Evolutionary conservation across 2,113 vertebrate genomes (phyloP).

Genomic region (Cariama cristata): DNA sequence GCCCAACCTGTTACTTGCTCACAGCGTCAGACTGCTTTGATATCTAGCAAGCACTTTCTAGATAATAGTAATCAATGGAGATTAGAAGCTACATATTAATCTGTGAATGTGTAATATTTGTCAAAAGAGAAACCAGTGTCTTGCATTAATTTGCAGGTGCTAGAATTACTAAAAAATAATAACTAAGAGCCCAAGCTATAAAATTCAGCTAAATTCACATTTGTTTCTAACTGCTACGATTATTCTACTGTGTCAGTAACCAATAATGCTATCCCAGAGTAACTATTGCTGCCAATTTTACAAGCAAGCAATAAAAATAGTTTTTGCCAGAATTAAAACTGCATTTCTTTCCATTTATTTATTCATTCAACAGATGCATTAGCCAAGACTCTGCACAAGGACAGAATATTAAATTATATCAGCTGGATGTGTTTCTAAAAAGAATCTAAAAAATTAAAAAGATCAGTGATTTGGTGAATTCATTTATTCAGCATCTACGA

Average conservation of each 20-base stretch:
- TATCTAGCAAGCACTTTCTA: not conserved
- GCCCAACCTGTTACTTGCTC: not conserved
- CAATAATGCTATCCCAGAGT: not conserved
- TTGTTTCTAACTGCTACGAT: constrained; percentile 1
- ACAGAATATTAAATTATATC: constrained; percentile 53
- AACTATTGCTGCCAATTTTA: constrained; percentile 51
- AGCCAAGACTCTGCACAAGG: constrained; percentile 34
- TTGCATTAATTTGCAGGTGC: not conserved
- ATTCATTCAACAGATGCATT: constrained; percentile 59
- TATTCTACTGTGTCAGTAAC: constrained; percentile 25
- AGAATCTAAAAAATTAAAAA: constrained; percentile 29
- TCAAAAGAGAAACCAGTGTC: not conserved
- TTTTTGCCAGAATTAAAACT: constrained; percentile 56
- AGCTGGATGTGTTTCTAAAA: constrained; percentile 43
- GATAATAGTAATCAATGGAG: not conserved
- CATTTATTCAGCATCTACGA: not conserved
- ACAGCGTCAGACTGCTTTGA: not conserved
- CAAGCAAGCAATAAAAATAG: constrained; percentile 43
- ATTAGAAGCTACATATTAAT: not conserved
- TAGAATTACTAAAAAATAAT: not conserved
- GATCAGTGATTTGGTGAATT: constrained; percentile 13
- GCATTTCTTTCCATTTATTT: constrained; percentile 62
- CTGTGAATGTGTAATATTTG: not conserved
- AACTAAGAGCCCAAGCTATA: not conserved
- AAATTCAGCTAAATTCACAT: not conserved